These are phyloP conservation scores for Typhlichthys subterraneus DNA, from an alignment of 2,797 vertebrate genomes.

Conservation along the genomic window DNA sequence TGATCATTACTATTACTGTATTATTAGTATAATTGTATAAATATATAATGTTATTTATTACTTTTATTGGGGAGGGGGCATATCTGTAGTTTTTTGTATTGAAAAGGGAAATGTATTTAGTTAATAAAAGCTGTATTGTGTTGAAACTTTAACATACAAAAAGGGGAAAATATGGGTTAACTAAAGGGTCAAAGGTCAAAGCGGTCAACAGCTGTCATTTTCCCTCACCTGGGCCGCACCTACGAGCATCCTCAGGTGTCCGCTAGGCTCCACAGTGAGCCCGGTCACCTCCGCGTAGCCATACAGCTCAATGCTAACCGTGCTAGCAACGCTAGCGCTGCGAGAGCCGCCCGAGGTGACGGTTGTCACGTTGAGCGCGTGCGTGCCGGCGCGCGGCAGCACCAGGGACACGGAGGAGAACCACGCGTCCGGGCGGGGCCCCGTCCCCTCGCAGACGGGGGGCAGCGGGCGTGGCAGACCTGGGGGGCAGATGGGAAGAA, in stretches of 20 bases:
- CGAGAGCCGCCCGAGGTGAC: slow-evolving; percentile 55
- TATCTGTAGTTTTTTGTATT: too few species aligned
- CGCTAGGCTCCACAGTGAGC: slow-evolving; percentile 68
- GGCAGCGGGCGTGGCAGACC: slow-evolving; percentile 35
- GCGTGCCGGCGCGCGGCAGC: slow-evolving; percentile 45
- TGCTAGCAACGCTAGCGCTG: slow-evolving; percentile 39
- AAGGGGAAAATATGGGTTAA: too few species aligned
- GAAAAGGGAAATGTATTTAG: too few species aligned
- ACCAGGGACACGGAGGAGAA: slow-evolving; percentile 70
- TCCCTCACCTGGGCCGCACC: slow-evolving; percentile 70
- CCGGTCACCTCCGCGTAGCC: slow-evolving; percentile 69
- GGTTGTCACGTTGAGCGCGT: slow-evolving; percentile 66
- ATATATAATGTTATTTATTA: too few species aligned
- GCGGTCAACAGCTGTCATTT: background rate
- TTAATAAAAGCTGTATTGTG: too few species aligned
- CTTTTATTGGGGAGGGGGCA: too few species aligned
- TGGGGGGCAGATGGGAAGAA: slow-evolving; percentile 68
- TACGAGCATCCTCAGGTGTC: slow-evolving; percentile 65
- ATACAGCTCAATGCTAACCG: slow-evolving; percentile 51
- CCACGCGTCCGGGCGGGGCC: slow-evolving; percentile 44
- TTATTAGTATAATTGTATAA: too few species aligned
- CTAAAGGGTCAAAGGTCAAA: too few species aligned
- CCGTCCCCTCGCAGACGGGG: slow-evolving; percentile 43
- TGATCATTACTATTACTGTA: too few species aligned
- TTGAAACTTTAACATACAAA: too few species aligned